Conservation (phyloP, 2,113 vertebrate genomes). For the Onychostruthus taczanowskii region DNA sequence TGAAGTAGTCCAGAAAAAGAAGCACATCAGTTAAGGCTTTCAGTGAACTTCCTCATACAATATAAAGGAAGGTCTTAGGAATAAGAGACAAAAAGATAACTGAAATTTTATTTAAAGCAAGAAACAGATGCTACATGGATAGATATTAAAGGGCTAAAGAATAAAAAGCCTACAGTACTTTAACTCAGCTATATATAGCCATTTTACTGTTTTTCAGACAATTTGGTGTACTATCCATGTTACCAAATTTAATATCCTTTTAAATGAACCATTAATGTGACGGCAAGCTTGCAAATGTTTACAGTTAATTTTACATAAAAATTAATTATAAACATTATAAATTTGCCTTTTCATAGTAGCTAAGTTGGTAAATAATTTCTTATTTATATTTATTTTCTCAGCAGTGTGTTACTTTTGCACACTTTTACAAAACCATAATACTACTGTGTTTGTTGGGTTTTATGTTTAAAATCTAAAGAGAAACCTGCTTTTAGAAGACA, state of each 20-base stretch:
- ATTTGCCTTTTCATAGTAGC: slow-evolving; percentile 27
- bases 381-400: slow-evolving; percentile 71
- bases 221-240: slow-evolving; percentile 8
- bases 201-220: slow-evolving; percentile 19
- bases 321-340: slow-evolving; percentile 39
- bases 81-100: slow-evolving; percentile 1
- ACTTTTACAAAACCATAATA: slow-evolving; percentile 71
- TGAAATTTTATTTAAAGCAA: slow-evolving; percentile 45
- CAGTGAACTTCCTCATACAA: background rate
- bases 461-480: slow-evolving; percentile 50
- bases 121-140: slow-evolving; percentile 35
- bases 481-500: slow-evolving; percentile 53
- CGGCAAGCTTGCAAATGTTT: slow-evolving; percentile 32
- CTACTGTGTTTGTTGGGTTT: slow-evolving; percentile 73
- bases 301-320: slow-evolving; percentile 32
- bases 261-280: background rate
- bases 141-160: slow-evolving; percentile 74
- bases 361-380: slow-evolving; percentile 17
- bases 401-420: slow-evolving; percentile 73
- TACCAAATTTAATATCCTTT: slow-evolving; percentile 10
- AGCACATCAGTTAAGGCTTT: background rate
- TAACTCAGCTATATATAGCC: background rate
- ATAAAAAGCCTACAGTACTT: slow-evolving; percentile 41
- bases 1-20: background rate
- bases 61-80: background rate